phyloP scores from a whole-genome alignment of 2,888 invertebrate species.

The Schizaphis graminum region DNA sequence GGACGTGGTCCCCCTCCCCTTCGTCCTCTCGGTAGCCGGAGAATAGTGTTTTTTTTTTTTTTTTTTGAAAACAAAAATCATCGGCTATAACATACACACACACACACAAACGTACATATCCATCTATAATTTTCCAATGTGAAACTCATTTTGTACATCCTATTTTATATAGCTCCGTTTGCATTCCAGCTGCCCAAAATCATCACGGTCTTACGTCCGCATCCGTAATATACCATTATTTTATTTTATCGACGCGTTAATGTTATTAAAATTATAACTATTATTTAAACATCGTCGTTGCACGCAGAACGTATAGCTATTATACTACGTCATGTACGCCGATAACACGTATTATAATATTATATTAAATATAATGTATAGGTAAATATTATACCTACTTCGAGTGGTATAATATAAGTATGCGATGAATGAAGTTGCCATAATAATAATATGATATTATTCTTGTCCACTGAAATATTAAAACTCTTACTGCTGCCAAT shows the following conservation, averaged over 20 bases:
- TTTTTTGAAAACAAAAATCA: constrained; percentile 39
- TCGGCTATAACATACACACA: background rate
- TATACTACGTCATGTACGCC: background rate
- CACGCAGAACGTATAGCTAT: background rate
- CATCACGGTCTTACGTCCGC: background rate
- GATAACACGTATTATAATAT: background rate
- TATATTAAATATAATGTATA: no score
- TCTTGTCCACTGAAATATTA: background rate
- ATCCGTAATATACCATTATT: background rate
- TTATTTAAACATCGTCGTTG: background rate
- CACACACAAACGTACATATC: background rate
- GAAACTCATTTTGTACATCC: constrained; percentile 36
- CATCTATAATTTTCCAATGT: constrained; percentile 44
- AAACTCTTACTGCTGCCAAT: background rate
- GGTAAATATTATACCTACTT: background rate
- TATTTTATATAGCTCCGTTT: background rate
- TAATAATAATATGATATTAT: background rate
- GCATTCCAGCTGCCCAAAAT: constrained; percentile 1
- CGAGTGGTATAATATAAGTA: background rate
- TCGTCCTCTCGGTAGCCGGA: background rate
- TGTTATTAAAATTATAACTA: background rate
- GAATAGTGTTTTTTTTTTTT: constrained; percentile 26
- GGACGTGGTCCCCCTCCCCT: constrained; percentile 12
- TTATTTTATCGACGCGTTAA: background rate
- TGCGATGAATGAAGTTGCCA: background rate